Base-by-base conservation (phyloP, 2,888 invertebrate species). In the Lapara coniferarum region DNA sequence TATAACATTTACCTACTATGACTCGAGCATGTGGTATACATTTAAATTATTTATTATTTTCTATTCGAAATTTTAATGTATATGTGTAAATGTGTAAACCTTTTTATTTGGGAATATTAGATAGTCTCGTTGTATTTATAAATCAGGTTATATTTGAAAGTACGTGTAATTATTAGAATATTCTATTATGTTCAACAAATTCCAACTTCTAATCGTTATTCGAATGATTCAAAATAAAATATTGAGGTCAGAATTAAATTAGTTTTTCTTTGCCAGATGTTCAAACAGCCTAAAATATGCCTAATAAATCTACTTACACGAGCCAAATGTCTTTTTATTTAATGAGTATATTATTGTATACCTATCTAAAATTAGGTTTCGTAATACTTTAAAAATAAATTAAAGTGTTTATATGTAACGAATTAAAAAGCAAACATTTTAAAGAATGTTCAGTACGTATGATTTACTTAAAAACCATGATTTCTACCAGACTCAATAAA, bases 1-100 rank as follows among this genome's bases (percentile, higher is more conserved):
- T 53, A 69, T 70, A 72, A 67, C 69, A 55, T n/a, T n/a, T 44
- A 37, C 44, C 66, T 69, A 70, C 69, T 72, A 66, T 68, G 59
- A 46, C 13, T 7, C 10, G 59, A 16, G 16, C 16, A n/a, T 46
- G 46, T 46, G 10, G 19, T 12, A n/a, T 16, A 1, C 6, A 13
- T 19, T 4, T 25, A 13, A 25, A 56, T 56, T 25, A 56, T 56
- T 56, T 13, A 56, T 56, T 7, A 37, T 7, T 37, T 37, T 37
- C 37, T 37, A 7, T 37, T 37, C 37, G 37, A 8, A 25, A 25
- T 25, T 37, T 37, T 37, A 37, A 37, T 37, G 37, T 37, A 37
- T 37, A 6, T 7, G 8, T 37, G 7, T 37, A 37, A 37, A 37
- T 37, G 37, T 8, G 3, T 37, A 37, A 37, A 37, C 3, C 5